Evolutionary conservation across 2,888 invertebrate species (phyloP).

Genomic region (Microctonus brassicae): DNA sequence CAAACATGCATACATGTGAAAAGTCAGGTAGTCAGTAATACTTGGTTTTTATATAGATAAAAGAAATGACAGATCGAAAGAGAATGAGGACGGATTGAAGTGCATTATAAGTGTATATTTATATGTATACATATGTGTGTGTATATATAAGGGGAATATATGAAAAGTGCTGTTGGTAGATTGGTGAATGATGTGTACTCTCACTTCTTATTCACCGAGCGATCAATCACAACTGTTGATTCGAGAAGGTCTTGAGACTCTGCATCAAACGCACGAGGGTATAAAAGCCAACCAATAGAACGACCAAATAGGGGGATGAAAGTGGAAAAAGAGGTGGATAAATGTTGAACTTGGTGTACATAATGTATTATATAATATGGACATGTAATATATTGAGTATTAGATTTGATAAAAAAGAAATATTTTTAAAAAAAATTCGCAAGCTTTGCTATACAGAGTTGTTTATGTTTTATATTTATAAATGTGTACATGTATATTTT

Average conservation of each 20-base stretch:
- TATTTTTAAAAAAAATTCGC: neutral
- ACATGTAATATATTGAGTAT: neutral
- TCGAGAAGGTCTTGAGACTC: slow-evolving; percentile 13
- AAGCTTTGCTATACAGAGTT: neutral
- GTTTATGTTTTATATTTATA: neutral
- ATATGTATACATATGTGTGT: no score
- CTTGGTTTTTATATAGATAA: no score
- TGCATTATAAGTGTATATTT: no score
- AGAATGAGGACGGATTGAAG: no score
- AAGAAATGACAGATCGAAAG: no score
- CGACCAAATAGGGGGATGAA: slow-evolving; percentile 6
- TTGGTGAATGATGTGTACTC: slow-evolving; percentile 19
- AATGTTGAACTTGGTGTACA: no score
- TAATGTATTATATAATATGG: no score
- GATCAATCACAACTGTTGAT: slow-evolving; percentile 44
- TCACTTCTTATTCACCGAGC: slow-evolving; percentile 38
- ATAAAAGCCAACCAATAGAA: slow-evolving; percentile 7
- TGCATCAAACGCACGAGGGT: neutral
- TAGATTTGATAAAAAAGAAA: slow-evolving; percentile 6
- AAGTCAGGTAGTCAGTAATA: no score
- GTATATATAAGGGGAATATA: no score
- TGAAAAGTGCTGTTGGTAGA: neutral
- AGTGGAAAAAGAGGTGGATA: neutral
- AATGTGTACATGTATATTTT: no score
- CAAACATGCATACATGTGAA: no score